phyloP scores from a whole-genome alignment of 2,888 invertebrate genomes.

The Masnerella sp. region DNA sequence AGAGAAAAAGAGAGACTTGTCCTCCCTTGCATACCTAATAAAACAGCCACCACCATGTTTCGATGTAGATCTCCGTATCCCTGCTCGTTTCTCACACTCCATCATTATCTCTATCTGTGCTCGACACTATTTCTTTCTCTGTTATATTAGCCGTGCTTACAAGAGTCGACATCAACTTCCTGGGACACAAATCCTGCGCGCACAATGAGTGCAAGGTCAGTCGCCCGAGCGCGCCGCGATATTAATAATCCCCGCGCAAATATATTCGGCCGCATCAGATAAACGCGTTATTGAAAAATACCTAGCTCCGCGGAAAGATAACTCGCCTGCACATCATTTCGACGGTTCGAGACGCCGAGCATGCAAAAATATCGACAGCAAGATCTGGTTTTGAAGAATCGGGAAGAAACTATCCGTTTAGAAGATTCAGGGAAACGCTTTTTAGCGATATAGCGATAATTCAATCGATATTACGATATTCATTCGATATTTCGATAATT shows the following conservation, averaged over 20 bases:
- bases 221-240: slow-evolving; percentile 52
- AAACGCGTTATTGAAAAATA: no score
- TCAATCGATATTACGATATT: no score
- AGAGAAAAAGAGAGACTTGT: slow-evolving; percentile 41
- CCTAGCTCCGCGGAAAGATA: no score
- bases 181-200: slow-evolving; percentile 47
- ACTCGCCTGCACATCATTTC: no score
- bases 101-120: slow-evolving; percentile 47
- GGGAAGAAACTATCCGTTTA: no score
- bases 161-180: slow-evolving; percentile 55
- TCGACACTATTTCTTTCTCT: slow-evolving; percentile 31
- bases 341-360: no score
- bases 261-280: slow-evolving; percentile 16
- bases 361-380: no score
- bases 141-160: slow-evolving; percentile 53
- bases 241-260: slow-evolving; percentile 52
- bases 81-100: slow-evolving; percentile 38
- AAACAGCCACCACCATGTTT: slow-evolving; percentile 67
- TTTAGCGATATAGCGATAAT: no score
- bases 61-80: slow-evolving; percentile 53
- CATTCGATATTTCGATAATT: no score
- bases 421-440: no score
- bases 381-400: no score
- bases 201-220: slow-evolving; percentile 64
- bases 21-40: slow-evolving; percentile 72